Conservation (phyloP, 2,888 invertebrate species). For the Polia nebulosa region DNA sequence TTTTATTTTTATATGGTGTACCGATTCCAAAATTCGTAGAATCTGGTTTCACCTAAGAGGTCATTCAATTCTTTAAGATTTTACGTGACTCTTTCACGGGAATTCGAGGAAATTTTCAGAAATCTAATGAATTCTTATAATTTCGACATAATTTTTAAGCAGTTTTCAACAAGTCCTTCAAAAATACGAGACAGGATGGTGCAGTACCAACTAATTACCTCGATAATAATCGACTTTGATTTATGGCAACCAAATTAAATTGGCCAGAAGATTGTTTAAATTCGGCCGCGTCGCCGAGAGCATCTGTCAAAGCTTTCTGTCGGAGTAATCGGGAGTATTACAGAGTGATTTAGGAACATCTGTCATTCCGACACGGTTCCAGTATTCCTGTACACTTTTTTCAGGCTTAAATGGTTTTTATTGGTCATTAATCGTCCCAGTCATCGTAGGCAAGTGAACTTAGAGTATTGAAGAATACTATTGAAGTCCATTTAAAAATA, state of each 20-base stretch:
- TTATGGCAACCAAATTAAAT: constrained; percentile 54
- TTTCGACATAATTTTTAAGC: background rate
- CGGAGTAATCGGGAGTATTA: constrained; percentile 58
- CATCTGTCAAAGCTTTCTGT: constrained; percentile 58
- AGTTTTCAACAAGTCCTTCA: background rate
- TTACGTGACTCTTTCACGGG: background rate
- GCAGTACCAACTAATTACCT: constrained; percentile 33
- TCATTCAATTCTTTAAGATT: constrained; percentile 6
- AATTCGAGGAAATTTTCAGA: constrained; percentile 1
- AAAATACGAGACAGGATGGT: background rate
- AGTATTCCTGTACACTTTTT: constrained; percentile 19
- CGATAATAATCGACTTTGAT: constrained; percentile 42
- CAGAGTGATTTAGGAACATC: constrained; percentile 53
- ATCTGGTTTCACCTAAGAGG: background rate
- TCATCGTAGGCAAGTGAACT: background rate
- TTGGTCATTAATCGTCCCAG: constrained; percentile 32
- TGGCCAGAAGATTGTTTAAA: constrained; percentile 47
- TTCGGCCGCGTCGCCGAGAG: constrained; percentile 29
- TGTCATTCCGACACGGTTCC: constrained; percentile 34
- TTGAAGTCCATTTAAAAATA: background rate
- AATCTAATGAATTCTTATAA: background rate
- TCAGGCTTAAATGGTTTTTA: constrained; percentile 9
- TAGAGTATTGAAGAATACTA: no score
- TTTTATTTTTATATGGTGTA: background rate
- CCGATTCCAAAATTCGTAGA: background rate